Conservation (phyloP, 1,140 invertebrate genomes). For the Drosophila virilis region DNA sequence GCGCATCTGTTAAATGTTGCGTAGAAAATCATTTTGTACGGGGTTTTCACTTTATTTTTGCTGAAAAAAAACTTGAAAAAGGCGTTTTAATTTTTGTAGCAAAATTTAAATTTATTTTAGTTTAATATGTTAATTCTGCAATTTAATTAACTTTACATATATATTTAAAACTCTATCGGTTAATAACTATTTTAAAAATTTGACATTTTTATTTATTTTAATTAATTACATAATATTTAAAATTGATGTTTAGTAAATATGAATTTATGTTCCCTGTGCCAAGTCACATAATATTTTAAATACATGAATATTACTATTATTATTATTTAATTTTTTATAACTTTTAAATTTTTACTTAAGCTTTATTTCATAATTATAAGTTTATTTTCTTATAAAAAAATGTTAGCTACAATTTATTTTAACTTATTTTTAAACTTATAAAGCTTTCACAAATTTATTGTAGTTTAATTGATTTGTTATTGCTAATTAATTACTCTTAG, state of each 20-base stretch:
- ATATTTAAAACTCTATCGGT: neutral
- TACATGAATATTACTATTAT: too few relatives aligned
- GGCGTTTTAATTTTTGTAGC: neutral
- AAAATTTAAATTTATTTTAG: neutral
- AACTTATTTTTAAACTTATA: neutral
- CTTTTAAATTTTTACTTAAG: too few relatives aligned
- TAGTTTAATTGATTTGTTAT: too few relatives aligned
- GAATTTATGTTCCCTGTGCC: neutral
- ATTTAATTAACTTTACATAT: neutral
- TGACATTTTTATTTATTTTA: neutral
- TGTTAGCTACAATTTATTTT: too few relatives aligned
- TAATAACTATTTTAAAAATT: neutral
- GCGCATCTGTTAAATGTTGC: conserved; percentile 70
- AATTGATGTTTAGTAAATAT: neutral
- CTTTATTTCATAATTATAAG: too few relatives aligned
- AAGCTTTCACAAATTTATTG: neutral
- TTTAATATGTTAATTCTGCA: neutral
- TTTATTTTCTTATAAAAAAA: too few relatives aligned
- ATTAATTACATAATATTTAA: neutral
- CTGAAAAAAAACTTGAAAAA: conserved; percentile 44
- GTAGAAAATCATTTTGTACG: conserved; percentile 56
- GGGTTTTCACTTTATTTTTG: neutral
- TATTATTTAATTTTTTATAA: too few relatives aligned
- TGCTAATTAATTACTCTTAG: too few relatives aligned
- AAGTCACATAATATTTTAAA: too few relatives aligned